Evolutionary conservation across 1,140 invertebrate species (phyloP), one percentile per base, ranked within the genome.

Genomic region (Drosophila azteca): DNA sequence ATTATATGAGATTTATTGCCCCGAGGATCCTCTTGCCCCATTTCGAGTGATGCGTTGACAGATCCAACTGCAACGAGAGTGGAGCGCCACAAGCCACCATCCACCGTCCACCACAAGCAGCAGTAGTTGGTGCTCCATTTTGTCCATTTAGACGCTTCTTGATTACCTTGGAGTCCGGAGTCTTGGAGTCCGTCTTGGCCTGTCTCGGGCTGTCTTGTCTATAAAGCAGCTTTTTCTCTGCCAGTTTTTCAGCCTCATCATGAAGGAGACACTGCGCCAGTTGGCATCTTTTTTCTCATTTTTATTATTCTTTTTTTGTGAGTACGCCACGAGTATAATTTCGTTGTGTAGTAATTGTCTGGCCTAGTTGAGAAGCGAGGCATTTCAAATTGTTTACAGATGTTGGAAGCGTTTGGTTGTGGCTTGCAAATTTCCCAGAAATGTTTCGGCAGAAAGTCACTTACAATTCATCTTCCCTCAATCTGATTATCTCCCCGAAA

Each of bases 121-220:
- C 39, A 54, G 39, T 39, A 58, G 60, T 51, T 73, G 77, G 64
- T 85, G 81, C 82, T 87, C 82, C 83, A 85, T 85, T 85, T 87
- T 87, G 78, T 87, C 82, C 74, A 83, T 83, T 83, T 83, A 79
- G 66, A 83, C 79, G 79, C 79, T 83, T 83, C 80, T 83, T 83
- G 79, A 83, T 83, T 83, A 79, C 79, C 79, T 83, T 71, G 79
- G 75, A 68, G 63, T 50, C 45, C 7, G 63, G 24, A 26, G 24
- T 26, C 24, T 4, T 4, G 24, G 17, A 20, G 0, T 20, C 17
- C 17, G 17, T 20, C 17, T 20, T 20, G 17, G 17, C 17, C 17
- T 20, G 17, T 68, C 76, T 50, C 52, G 50, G 63, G 64, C 41
- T 31, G 59, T 62, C 53, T 55, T 67, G 75, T 67, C 64, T 77